Evolutionary conservation across 2,797 vertebrate species (phyloP).

Genomic region (Coendou prehensilis): DNA sequence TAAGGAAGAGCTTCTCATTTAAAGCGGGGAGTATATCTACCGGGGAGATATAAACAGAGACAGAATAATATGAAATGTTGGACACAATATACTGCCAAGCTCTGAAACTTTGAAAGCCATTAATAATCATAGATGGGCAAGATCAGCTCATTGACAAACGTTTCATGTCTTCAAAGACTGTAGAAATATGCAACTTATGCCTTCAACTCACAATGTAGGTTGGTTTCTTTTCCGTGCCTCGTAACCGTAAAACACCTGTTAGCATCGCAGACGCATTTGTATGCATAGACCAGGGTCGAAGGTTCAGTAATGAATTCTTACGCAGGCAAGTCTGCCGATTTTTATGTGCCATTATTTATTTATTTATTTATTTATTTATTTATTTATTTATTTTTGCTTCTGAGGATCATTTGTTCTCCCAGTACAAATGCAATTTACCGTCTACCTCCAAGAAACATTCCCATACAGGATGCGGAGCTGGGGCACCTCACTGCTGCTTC

Average conservation of each 20-base stretch:
- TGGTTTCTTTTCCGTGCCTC: constrained; percentile 43
- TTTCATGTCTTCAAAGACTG: constrained; percentile 54
- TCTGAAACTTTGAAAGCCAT: constrained; percentile 73
- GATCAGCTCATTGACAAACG: constrained; percentile 49
- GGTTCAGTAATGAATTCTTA: constrained; percentile 44
- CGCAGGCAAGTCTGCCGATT: not conserved
- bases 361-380: constrained; percentile 7
- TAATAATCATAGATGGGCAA: constrained; percentile 79
- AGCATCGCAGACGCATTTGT: constrained; percentile 55
- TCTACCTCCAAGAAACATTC: not conserved
- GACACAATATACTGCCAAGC: constrained; percentile 58
- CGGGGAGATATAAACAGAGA: constrained; percentile 81
- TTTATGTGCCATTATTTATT: constrained; percentile 53
- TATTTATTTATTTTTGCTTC: constrained; percentile 3
- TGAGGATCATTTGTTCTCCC: not conserved
- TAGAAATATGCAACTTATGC: constrained; percentile 40
- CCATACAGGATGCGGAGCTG: not conserved
- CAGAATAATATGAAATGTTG: constrained; percentile 81
- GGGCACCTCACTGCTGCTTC: accelerated
- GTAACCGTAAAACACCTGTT: constrained; percentile 68
- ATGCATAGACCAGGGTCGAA: constrained; percentile 56
- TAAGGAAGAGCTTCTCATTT: constrained; percentile 85
- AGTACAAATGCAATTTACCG: constrained; percentile 20
- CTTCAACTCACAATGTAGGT: not conserved
- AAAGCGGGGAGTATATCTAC: constrained; percentile 75